Conservation (phyloP, 2,888 invertebrate genomes). For the Brenthis ino region DNA sequence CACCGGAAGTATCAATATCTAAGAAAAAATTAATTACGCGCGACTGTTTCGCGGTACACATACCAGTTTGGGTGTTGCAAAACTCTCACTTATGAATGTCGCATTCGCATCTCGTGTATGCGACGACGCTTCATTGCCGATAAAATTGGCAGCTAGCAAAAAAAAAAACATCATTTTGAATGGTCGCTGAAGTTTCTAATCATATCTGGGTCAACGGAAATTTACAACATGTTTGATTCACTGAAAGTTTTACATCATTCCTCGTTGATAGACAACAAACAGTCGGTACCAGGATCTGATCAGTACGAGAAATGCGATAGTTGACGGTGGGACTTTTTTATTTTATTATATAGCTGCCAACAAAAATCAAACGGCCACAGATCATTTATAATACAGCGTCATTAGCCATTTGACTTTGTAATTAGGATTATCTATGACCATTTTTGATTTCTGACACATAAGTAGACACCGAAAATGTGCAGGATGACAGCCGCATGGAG, state of each 20-base stretch:
- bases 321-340: conserved; percentile 59
- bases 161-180: conserved; percentile 70
- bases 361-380: conserved; percentile 52
- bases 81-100: conserved; percentile 80
- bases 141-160: conserved; percentile 72
- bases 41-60: conserved; percentile 58
- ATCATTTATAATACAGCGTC: conserved; percentile 65
- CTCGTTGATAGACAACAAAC: conserved; percentile 61
- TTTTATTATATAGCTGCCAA: conserved; percentile 51
- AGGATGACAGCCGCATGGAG: conserved; percentile 70
- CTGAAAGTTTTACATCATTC: conserved; percentile 81
- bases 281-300: conserved; percentile 77
- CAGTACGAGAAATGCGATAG: conserved; percentile 59
- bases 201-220: conserved; percentile 80
- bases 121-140: conserved; percentile 70
- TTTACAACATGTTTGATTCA: conserved; percentile 68
- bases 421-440: conserved; percentile 68
- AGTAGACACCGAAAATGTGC: conserved; percentile 64
- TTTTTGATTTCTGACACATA: conserved; percentile 54
- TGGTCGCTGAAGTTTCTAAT: conserved; percentile 74
- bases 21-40: conserved; percentile 68
- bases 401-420: conserved; percentile 62
- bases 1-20: conserved; percentile 61
- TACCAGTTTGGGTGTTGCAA: conserved; percentile 78
- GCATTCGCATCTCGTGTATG: conserved; percentile 72